These are phyloP conservation scores for Taenioides sp. DNA, from an alignment of 2,797 vertebrate species.

Conservation along the genomic window DNA sequence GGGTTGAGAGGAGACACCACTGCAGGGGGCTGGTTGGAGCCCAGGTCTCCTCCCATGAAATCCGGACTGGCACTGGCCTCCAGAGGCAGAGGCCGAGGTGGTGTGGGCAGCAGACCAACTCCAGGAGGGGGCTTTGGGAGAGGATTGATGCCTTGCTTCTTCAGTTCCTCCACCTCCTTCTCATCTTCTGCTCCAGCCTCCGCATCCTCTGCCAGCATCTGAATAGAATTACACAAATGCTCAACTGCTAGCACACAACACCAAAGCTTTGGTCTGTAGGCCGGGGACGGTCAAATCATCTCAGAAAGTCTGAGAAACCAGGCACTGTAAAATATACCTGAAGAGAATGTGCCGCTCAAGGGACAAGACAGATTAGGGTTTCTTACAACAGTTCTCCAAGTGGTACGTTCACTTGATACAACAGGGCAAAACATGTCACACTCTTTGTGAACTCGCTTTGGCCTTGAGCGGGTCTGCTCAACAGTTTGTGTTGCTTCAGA, in stretches of 20 bases:
- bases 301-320: background rate
- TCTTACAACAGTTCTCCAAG: too few relatives aligned
- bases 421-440: too few relatives aligned
- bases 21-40: slow-evolving; percentile 56
- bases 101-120: slow-evolving; percentile 91
- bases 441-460: too few relatives aligned
- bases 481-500: too few relatives aligned
- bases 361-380: too few relatives aligned
- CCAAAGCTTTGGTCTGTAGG: background rate
- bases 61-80: slow-evolving; percentile 63
- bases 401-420: too few relatives aligned
- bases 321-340: background rate
- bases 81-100: slow-evolving; percentile 79
- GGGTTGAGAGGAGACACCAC: slow-evolving; percentile 46
- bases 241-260: background rate
- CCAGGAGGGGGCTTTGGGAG: slow-evolving; percentile 93
- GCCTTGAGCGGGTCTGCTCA: too few relatives aligned
- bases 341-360: too few relatives aligned
- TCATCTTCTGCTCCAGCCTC: slow-evolving; percentile 95
- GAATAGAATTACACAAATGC: background rate
- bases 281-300: background rate
- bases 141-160: slow-evolving; percentile 96
- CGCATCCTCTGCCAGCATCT: slow-evolving; percentile 94
- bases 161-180: slow-evolving; percentile 95
- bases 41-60: slow-evolving; percentile 57